Percentiles rank a stretch among this genome's conserved stretches.
phyloP scores from a whole-genome alignment of 2,888 invertebrate genomes.

The Caenorhabditis sp. region DNA sequence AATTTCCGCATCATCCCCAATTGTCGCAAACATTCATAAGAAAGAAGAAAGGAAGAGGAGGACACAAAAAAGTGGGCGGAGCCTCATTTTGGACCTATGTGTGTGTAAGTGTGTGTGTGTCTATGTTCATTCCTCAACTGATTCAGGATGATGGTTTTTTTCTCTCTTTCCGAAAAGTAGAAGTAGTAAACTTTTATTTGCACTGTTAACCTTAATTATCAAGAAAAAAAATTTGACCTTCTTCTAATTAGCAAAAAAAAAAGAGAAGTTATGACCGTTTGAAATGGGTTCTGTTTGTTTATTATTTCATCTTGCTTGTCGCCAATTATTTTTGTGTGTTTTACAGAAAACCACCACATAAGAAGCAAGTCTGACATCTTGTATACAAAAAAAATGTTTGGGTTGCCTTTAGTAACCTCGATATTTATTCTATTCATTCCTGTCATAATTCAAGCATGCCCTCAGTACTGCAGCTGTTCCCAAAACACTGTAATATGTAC shows the following conservation, averaged over 20 bases:
- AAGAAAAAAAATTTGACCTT: neutral
- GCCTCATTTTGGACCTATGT: slow-evolving; percentile 3
- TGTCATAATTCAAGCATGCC: slow-evolving; percentile 7
- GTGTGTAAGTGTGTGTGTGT: neutral
- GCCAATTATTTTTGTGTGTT: neutral
- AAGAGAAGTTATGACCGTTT: neutral
- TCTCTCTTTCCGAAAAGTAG: neutral
- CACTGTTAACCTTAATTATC: neutral
- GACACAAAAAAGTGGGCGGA: slow-evolving; percentile 2
- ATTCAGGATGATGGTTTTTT: neutral
- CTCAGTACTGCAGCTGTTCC: slow-evolving; percentile 22
- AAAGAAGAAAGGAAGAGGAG: neutral
- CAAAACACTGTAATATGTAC: slow-evolving; percentile 26
- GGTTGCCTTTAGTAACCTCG: neutral
- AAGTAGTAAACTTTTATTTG: neutral
- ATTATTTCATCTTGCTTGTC: neutral
- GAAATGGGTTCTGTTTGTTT: neutral
- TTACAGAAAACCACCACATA: neutral
- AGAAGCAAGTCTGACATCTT: too few relatives aligned
- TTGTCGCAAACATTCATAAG: neutral
- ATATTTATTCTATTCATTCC: neutral
- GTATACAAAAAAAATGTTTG: slow-evolving; percentile 1
- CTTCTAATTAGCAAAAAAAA: neutral
- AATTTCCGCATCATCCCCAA: neutral
- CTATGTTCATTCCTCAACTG: neutral